A percentile compares a stretch with the other conserved stretches of the same genome.
Conservation (phyloP, 2,113 vertebrate species). For the Cariama cristata region DNA sequence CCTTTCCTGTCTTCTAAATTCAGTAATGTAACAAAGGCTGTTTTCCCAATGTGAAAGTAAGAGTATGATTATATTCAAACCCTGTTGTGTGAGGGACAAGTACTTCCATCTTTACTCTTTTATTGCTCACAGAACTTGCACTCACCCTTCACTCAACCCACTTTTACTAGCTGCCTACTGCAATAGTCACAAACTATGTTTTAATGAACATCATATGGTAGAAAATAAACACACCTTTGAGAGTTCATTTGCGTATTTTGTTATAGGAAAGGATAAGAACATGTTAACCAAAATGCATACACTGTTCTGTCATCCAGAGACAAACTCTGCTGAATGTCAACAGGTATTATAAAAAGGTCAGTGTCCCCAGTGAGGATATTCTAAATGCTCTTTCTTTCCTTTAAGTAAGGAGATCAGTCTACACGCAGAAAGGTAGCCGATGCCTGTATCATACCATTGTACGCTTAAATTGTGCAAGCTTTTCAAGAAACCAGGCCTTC, state of each 20-base stretch:
- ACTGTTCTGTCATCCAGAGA: neutral
- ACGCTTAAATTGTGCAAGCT: neutral
- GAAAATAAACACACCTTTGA: neutral
- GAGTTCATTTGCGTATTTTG: neutral
- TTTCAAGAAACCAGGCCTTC: neutral
- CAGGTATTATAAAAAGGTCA: neutral
- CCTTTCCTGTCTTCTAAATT: slow-evolving; percentile 30
- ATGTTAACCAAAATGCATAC: neutral
- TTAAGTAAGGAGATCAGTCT: neutral
- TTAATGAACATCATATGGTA: neutral
- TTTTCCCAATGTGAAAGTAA: neutral
- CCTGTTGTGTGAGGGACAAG: neutral
- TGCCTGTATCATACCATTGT: neutral
- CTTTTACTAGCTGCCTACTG: neutral
- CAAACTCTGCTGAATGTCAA: neutral
- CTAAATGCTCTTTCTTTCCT: neutral
- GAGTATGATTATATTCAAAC: neutral
- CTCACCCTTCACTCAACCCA: neutral
- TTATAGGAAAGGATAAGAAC: neutral
- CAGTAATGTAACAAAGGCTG: neutral
- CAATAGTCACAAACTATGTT: neutral
- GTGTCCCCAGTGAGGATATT: neutral
- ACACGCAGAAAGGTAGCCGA: neutral
- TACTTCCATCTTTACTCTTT: neutral
- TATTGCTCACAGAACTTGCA: neutral